Evolutionary conservation across 2,113 vertebrate species (phyloP).

Genomic region (Rattus rattus): DNA sequence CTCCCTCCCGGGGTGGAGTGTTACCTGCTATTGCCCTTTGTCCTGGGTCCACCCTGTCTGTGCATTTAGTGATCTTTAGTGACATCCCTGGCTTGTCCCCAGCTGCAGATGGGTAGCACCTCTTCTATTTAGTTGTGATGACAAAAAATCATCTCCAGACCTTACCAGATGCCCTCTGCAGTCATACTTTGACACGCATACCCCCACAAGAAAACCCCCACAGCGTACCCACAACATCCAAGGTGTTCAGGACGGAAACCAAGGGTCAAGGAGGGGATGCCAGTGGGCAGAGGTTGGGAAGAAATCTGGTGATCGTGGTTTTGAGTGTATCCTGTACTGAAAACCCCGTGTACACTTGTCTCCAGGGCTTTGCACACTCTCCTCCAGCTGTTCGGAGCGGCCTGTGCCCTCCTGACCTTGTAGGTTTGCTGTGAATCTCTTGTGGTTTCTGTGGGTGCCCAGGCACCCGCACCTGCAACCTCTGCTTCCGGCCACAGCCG

Average conservation of each 20-base stretch:
- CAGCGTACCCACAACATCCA: no score
- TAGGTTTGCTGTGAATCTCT: neutral
- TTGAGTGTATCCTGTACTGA: rapidly evolving
- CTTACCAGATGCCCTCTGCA: neutral
- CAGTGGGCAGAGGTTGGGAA: rapidly evolving
- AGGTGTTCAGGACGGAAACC: neutral
- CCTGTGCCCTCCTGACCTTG: neutral
- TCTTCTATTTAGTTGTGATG: no score
- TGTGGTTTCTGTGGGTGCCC: neutral
- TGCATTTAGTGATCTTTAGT: rapidly evolving
- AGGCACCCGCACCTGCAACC: neutral
- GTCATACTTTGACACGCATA: rapidly evolving
- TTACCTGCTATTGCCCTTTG: rapidly evolving
- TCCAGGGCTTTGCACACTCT: neutral
- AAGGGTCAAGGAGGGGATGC: rapidly evolving
- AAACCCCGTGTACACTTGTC: neutral
- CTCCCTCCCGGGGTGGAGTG: neutral
- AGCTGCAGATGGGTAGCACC: neutral
- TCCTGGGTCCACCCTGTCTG: rapidly evolving
- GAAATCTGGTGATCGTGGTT: rapidly evolving
- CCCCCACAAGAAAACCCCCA: neutral
- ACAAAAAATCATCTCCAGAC: neutral
- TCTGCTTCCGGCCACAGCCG: rapidly evolving
- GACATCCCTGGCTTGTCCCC: neutral
- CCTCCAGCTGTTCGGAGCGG: rapidly evolving